Base-by-base conservation (phyloP, 2,113 vertebrate genomes). In the Oryctolagus cuniculus region DNA sequence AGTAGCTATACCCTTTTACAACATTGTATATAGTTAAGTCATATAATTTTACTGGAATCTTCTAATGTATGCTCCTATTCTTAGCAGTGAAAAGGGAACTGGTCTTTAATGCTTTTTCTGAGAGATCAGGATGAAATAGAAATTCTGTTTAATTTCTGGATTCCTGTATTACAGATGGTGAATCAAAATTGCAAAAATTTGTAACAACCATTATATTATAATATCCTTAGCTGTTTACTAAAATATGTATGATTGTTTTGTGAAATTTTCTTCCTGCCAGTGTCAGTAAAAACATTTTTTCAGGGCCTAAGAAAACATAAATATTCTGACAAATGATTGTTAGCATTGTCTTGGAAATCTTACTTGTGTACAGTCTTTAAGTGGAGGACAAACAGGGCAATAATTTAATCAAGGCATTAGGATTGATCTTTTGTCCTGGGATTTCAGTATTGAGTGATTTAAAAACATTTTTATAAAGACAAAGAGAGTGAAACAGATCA, bases 11-110 rank as follows among this genome's bases (percentile, higher is more conserved):
- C 70, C 27, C 55, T 80, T 96, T 97, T 94, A 95, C 38, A 91
- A 34, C n/a, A 31, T 84, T 44, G 49, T 84, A 36, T 95, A 77
- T 87, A 72, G 80, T 87, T 86, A 94, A 91, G 83, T 94, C 70
- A 89, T 94, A 86, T 83, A 95, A 69, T 96, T 95, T 96, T 92
- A 94, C 70, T 80, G 31, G 87, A 84, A 84, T 93, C 29, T 86
- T 96, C 82, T 94, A 64, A 61, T 24, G 1, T 87, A 10, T 93
- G 2, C 91, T 96, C 61, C 74, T 97, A 75, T 31, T 78, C 0
- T 27, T 87, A 77, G 49, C 77, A 84, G 44, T 78, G 78, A 95
- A 96, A 17, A 3, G 29, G 91, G 78, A 91, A 27, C 49, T 96
- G 64, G 36, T 24, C 58, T 70, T 10, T 80, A 53, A n/a, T 74